Base-by-base conservation (phyloP, 1,140 invertebrate species). In the Drosophila kikkawai region DNA sequence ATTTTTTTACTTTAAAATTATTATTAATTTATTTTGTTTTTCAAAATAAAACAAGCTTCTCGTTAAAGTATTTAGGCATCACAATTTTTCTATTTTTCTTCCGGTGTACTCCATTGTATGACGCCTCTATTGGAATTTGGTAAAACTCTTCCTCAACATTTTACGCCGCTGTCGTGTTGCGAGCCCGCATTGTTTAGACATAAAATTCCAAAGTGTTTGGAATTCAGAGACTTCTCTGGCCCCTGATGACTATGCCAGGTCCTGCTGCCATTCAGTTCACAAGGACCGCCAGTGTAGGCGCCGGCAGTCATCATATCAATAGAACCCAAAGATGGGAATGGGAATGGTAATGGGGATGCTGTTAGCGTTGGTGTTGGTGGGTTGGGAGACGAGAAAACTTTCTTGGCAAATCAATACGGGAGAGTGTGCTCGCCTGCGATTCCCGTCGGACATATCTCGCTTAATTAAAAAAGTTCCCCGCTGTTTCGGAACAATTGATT, bases 191-290 rank as follows among this genome's bases (percentile, higher is more conserved):
- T 88, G 85, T 85, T 90, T 81, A 64, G 79, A 82, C 78, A 91
- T 85, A 68, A 80, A 80, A 90, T 90, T 74, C 85, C 85, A 68
- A 88, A 79, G 81, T 91, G 85, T 82, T 90, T 90, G 85, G 85
- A 76, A 90, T 90, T 90, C 78, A 53, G 63, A 78, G 71, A 76
- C 75, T 76, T 67, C 56, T 45, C 48, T 41, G 63, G 12, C 9
- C 45, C 39, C 55, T 53, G 63, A 57, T 65, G 71, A 64, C 66
- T 55, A 36, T 55, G 70, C 47, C 64, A n/a, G 19, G 57, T 13
- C 48, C 53, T 44, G 29, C 26, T 57, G 42, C 36, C 36, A 13
- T 39, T 39, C 19, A 26, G 36, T 26, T 8, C 36, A 39, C 53
- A 22, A 39, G 36, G 13, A 9, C 13, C 51, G 34, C 17, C 36